Evolutionary conservation across 2,888 invertebrate species (phyloP).

Genomic region (Unio pictorum): DNA sequence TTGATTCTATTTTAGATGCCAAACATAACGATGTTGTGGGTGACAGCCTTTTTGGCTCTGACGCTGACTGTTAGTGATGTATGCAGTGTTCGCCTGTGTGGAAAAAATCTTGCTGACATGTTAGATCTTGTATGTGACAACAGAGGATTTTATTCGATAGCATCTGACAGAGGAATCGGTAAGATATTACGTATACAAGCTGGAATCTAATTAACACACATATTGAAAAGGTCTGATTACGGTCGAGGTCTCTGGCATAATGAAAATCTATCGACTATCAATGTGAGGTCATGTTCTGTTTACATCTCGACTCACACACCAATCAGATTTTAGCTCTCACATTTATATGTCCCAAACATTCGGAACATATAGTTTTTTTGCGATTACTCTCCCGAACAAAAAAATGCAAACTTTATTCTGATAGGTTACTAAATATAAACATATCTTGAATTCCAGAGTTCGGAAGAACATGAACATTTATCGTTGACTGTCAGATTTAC

Average conservation of each 20-base stretch:
- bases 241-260: too few species aligned
- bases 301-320: too few species aligned
- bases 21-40: constrained; percentile 13
- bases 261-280: too few species aligned
- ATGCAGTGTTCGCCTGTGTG: constrained; percentile 33
- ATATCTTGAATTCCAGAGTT: too few species aligned
- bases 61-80: constrained; percentile 18
- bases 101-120: constrained; percentile 35
- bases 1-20: constrained; percentile 1
- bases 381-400: not conserved
- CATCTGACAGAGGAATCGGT: constrained; percentile 6
- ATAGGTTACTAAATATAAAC: not conserved
- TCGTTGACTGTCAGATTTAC: too few species aligned
- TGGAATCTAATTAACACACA: not conserved
- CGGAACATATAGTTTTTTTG: not conserved
- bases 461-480: not conserved
- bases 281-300: too few species aligned
- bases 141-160: constrained; percentile 38
- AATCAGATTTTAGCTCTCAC: too few species aligned
- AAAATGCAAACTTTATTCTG: not conserved
- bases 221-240: too few species aligned
- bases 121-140: constrained; percentile 43
- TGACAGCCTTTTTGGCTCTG: constrained; percentile 13
- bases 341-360: too few species aligned
- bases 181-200: constrained; percentile 18